Base-by-base conservation (phyloP, 1,140 invertebrate species). In the Leptinotarsa defecta region DNA sequence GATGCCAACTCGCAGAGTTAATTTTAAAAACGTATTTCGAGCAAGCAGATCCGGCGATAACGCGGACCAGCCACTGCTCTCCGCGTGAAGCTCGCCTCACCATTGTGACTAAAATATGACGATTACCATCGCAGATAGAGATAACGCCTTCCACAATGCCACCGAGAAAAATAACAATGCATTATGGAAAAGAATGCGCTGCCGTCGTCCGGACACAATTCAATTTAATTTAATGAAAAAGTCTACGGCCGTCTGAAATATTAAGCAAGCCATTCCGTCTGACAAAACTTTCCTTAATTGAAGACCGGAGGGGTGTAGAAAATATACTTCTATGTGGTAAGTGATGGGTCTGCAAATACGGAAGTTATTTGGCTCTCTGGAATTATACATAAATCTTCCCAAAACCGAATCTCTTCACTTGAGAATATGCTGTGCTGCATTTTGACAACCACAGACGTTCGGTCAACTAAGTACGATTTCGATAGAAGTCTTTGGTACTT, bases 11-110 rank as follows among this genome's bases (percentile, higher is more conserved):
- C 77, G 76, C 76, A 74, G 73, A 76, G 83, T 83, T 84, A 84
- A 85, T 85, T 85, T 85, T 84, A 83, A 85, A 84, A 83, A 84
- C 77, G 81, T 81, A 82, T 78, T 76, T 76, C 71, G 22, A 79
- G 76, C 74, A 73, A 65, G 65, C 72, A 76, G 80, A 80, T 80
- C 77, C 78, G 67, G 75, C 74, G 78, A 80, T 81, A 79, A 78
- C 64, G 68, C 73, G 75, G 71, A 71, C 52, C 52, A 57, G 77
- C 81, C 79, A 80, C 79, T 77, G 79, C 78, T 73, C 78, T 73
- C 80, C 71, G 80, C 80, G 79, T 82, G 81, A 83, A 81, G 77
- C 78, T 80, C 75, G 74, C 74, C 78, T 74, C 79, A 76, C 82
- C 78, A 84, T 84, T 83, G 81, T 83, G 81, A 77, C 79, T 81